These are phyloP conservation scores for Phyllotreta cruciferae DNA, from an alignment of 2,888 invertebrate genomes.

Conservation along the genomic window DNA sequence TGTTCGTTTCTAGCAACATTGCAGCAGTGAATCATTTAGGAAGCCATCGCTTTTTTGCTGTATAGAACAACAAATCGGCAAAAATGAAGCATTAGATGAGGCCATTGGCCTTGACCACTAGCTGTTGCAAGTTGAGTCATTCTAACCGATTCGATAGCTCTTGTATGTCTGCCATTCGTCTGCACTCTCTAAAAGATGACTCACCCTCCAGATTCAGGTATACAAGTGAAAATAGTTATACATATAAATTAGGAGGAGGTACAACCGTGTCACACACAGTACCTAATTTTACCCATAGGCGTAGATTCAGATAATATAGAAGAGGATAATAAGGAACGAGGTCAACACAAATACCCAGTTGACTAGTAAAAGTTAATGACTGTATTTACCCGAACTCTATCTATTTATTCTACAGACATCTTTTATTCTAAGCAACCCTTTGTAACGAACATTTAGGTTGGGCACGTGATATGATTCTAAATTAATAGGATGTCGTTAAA, in stretches of 20 bases:
- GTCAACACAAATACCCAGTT: too few species aligned
- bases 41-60: constrained; percentile 6
- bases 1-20: constrained; percentile 12
- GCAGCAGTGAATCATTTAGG: constrained; percentile 6
- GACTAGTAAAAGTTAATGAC: too few species aligned
- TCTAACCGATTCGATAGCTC: constrained; percentile 34
- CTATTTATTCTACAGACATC: neutral
- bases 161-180: constrained; percentile 39
- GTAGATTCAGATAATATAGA: neutral
- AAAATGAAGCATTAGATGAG: constrained; percentile 19
- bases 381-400: too few species aligned
- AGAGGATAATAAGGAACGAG: too few species aligned
- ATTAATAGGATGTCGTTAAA: constrained; percentile 52
- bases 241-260: constrained; percentile 33
- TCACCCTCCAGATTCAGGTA: constrained; percentile 40
- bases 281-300: constrained; percentile 31
- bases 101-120: constrained; percentile 55
- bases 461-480: constrained; percentile 32
- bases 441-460: constrained; percentile 9
- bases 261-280: constrained; percentile 21
- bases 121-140: constrained; percentile 42
- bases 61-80: constrained; percentile 13
- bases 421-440: neutral
- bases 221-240: constrained; percentile 38
- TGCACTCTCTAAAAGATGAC: constrained; percentile 36